These are phyloP conservation scores for Drosophila mimica DNA, from an alignment of 2,888 invertebrate species.

Conservation along the genomic window DNA sequence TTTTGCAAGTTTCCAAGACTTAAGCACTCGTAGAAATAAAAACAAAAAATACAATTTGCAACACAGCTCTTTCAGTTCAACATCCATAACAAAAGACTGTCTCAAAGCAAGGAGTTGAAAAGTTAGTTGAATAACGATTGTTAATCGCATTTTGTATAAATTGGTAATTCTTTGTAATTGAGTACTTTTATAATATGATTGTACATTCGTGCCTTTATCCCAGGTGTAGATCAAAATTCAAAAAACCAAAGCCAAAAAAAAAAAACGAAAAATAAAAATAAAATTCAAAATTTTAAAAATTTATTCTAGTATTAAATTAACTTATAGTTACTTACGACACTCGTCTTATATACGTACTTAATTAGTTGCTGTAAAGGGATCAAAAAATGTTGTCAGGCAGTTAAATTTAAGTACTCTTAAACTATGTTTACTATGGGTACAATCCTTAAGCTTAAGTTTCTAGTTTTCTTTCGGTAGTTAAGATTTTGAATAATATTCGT, in stretches of 20 bases:
- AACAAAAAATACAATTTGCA: not conserved
- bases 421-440: constrained; percentile 43
- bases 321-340: constrained; percentile 29
- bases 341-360: constrained; percentile 44
- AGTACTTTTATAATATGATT: constrained; percentile 35
- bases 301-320: constrained; percentile 8
- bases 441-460: constrained; percentile 9
- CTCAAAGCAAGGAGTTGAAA: constrained; percentile 24
- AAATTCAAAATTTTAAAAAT: constrained; percentile 13
- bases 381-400: constrained; percentile 58
- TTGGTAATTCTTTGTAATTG: constrained; percentile 19
- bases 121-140: not conserved
- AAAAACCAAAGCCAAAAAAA: constrained; percentile 1
- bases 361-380: constrained; percentile 64
- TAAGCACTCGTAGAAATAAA: constrained; percentile 32
- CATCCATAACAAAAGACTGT: constrained; percentile 49
- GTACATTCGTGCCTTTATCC: constrained; percentile 63
- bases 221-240: constrained; percentile 36
- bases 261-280: not conserved
- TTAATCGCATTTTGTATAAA: constrained; percentile 35
- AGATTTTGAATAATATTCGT: constrained; percentile 28
- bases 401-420: constrained; percentile 40
- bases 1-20: constrained; percentile 42
- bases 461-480: constrained; percentile 18
- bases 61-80: constrained; percentile 37